phyloP scores from a whole-genome alignment of 1,140 invertebrate species.

The Cyclina sinensis region DNA sequence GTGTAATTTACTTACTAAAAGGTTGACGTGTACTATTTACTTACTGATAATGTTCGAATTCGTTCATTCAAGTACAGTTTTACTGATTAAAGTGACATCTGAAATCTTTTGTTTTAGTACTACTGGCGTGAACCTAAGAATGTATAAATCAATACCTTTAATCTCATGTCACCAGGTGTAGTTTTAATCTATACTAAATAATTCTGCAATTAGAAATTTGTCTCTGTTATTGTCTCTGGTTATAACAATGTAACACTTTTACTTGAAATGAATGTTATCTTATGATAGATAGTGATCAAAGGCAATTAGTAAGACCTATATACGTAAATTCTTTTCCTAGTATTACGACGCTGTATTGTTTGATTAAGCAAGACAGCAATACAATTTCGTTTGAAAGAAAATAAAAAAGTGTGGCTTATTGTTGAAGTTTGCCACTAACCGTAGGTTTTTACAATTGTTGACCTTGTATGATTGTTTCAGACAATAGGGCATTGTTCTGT shows the following conservation, averaged over 20 bases:
- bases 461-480: neutral
- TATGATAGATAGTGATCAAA: neutral
- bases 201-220: neutral
- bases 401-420: neutral
- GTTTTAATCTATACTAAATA: too few species aligned
- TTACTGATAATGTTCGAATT: too few species aligned
- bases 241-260: constrained; percentile 5
- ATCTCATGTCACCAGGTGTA: too few species aligned
- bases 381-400: too few species aligned
- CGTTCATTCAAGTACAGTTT: too few species aligned
- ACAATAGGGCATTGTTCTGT: neutral
- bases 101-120: too few species aligned
- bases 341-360: neutral
- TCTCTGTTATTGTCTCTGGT: neutral
- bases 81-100: too few species aligned
- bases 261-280: neutral
- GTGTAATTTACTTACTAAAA: too few species aligned
- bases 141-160: too few species aligned
- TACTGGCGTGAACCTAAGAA: too few species aligned
- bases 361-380: neutral
- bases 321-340: neutral
- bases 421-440: neutral
- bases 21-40: too few species aligned
- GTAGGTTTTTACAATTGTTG: neutral
- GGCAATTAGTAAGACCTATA: neutral